Percentiles rank a stretch among this genome's conserved stretches.
Conservation (phyloP, 2,797 vertebrate genomes). For the Poeciliopsis infans region DNA sequence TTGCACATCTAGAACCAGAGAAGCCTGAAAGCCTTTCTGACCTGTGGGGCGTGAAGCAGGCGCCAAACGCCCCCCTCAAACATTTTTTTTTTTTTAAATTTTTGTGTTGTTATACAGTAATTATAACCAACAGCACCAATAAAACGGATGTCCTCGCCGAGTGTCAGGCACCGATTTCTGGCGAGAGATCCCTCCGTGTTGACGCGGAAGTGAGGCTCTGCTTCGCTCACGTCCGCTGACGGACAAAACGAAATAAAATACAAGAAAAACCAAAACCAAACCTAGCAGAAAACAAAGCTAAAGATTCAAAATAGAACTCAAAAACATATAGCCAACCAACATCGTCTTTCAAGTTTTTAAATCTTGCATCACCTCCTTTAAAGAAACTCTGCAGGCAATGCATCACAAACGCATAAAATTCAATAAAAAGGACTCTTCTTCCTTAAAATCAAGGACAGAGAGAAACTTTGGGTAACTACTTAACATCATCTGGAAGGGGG, state of each 20-base stretch:
- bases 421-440: slow-evolving; percentile 67
- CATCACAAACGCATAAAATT: slow-evolving; percentile 54
- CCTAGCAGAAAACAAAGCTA: slow-evolving; percentile 75
- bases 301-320: slow-evolving; percentile 61
- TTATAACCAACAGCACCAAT: slow-evolving; percentile 98
- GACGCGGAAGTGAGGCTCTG: slow-evolving; percentile 67
- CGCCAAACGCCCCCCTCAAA: slow-evolving; percentile 47
- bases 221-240: slow-evolving; percentile 72
- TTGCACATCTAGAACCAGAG: slow-evolving; percentile 96
- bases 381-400: slow-evolving; percentile 50
- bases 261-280: slow-evolving; percentile 57
- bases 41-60: slow-evolving; percentile 68
- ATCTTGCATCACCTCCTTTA: slow-evolving; percentile 59
- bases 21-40: slow-evolving; percentile 86
- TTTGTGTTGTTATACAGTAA: slow-evolving; percentile 83
- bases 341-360: slow-evolving; percentile 80
- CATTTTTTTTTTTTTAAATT: slow-evolving; percentile 24
- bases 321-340: slow-evolving; percentile 75
- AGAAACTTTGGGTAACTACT: slow-evolving; percentile 76
- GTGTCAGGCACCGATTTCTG: slow-evolving; percentile 93
- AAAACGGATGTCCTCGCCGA: slow-evolving; percentile 92
- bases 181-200: slow-evolving; percentile 78
- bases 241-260: slow-evolving; percentile 64
- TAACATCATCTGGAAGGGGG: slow-evolving; percentile 60
- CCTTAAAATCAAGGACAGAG: slow-evolving; percentile 64